Conservation (phyloP, 2,888 invertebrate genomes). For the Tanypteryx hageni region DNA sequence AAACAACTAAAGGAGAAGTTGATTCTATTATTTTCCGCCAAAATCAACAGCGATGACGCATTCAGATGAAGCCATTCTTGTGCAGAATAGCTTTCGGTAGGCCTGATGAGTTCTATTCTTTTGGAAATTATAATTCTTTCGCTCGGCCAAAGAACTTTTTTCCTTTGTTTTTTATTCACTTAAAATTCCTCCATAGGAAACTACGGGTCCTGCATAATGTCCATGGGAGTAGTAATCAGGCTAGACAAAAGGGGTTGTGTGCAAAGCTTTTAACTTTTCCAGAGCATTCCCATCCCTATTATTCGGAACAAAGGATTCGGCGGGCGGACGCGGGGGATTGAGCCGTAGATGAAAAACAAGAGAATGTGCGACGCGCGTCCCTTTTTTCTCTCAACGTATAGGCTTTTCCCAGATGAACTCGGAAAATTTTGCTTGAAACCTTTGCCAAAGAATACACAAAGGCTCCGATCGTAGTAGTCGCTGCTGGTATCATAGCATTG, state of each 20-base stretch:
- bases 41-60: neutral
- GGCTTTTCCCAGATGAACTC: neutral
- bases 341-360: neutral
- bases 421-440: neutral
- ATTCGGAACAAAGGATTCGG: conserved; percentile 2
- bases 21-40: neutral
- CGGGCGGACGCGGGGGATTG: neutral
- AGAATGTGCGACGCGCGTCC: neutral
- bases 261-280: neutral
- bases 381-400: neutral
- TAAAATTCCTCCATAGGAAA: neutral
- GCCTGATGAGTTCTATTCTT: conserved; percentile 24
- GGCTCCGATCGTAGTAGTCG: no score
- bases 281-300: neutral
- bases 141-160: neutral
- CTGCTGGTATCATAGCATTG: no score
- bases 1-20: conserved; percentile 3
- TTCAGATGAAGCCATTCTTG: neutral
- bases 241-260: conserved; percentile 10
- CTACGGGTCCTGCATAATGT: conserved; percentile 14
- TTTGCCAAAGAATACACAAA: neutral
- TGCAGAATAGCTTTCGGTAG: conserved; percentile 5
- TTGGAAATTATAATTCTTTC: conserved; percentile 16
- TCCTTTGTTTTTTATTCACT: neutral
- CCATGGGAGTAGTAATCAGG: neutral